phyloP scores from a whole-genome alignment of 2,888 invertebrate genomes.

The Acleris cristana region DNA sequence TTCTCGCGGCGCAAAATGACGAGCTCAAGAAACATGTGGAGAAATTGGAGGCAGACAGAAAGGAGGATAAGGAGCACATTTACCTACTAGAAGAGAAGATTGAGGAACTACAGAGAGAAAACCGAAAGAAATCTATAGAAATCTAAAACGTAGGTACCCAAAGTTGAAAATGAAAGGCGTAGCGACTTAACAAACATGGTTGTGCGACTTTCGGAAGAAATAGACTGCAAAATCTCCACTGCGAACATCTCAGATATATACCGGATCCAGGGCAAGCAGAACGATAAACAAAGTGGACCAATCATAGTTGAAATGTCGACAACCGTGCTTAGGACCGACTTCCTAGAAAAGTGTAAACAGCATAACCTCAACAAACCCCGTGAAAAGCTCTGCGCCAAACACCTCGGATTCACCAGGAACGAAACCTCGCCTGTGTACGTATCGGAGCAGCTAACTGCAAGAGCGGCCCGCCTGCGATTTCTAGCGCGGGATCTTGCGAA shows the following conservation, averaged over 20 bases:
- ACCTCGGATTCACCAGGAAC: constrained; percentile 36
- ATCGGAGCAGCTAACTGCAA: constrained; percentile 41
- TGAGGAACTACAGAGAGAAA: constrained; percentile 36
- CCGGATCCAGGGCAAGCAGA: constrained; percentile 28
- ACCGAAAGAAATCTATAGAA: constrained; percentile 36
- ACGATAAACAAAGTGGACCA: constrained; percentile 26
- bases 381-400: constrained; percentile 40
- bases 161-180: constrained; percentile 28
- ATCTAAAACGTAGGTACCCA: constrained; percentile 41
- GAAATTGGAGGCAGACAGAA: constrained; percentile 7
- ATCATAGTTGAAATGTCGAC: constrained; percentile 41
- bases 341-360: constrained; percentile 38
- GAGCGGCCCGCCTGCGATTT: constrained; percentile 40
- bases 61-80: constrained; percentile 33
- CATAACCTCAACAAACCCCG: constrained; percentile 39
- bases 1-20: constrained; percentile 27
- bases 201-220: constrained; percentile 16
- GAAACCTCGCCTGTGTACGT: constrained; percentile 40
- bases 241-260: constrained; percentile 40
- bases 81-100: constrained; percentile 36
- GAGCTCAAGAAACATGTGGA: constrained; percentile 34
- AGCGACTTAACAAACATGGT: constrained; percentile 38
- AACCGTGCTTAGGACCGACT: constrained; percentile 35
- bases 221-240: constrained; percentile 23
- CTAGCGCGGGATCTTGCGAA: constrained; percentile 40